A percentile compares a stretch with the other conserved stretches of the same genome.
Evolutionary conservation across 1,140 invertebrate genomes (phyloP).

Genomic region (Aleiodes sp.): DNA sequence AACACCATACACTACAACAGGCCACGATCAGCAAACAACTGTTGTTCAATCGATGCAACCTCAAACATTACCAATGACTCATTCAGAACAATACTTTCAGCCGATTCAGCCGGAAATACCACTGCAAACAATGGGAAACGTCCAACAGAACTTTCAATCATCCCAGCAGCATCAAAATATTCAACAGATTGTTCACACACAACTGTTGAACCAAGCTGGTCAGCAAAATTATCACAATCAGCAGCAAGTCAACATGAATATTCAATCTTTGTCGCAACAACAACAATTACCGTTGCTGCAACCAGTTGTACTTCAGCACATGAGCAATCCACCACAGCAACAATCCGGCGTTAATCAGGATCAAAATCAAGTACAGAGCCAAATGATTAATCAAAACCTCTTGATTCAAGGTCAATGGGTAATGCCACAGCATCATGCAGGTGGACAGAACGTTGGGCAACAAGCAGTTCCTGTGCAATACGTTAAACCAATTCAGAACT

Average conservation of each 20-base stretch:
- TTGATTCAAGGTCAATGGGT: slow-evolving; percentile 32
- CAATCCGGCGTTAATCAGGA: background rate
- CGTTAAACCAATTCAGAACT: slow-evolving; percentile 19
- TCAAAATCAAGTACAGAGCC: slow-evolving; percentile 28
- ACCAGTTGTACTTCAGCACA: slow-evolving; percentile 22
- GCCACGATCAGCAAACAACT: slow-evolving; percentile 41
- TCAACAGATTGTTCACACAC: background rate
- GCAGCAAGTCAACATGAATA: background rate
- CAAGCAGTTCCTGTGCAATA: slow-evolving; percentile 33
- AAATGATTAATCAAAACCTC: slow-evolving; percentile 27
- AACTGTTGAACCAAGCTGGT: background rate
- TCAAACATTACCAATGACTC: slow-evolving; percentile 41
- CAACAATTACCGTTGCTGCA: slow-evolving; percentile 9
- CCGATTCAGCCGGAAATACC: slow-evolving; percentile 55
- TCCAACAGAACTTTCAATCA: slow-evolving; percentile 42
- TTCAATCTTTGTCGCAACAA: background rate
- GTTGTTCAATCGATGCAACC: slow-evolving; percentile 27
- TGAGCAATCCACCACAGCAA: slow-evolving; percentile 6
- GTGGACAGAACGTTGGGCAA: slow-evolving; percentile 8
- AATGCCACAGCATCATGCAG: slow-evolving; percentile 26
- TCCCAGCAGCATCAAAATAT: slow-evolving; percentile 10
- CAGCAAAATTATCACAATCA: slow-evolving; percentile 13
- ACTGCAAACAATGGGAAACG: slow-evolving; percentile 40
- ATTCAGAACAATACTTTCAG: slow-evolving; percentile 60
- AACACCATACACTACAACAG: slow-evolving; percentile 47